Evolutionary conservation across 2,113 vertebrate genomes (phyloP).

Genomic region (Elephas maximus): DNA sequence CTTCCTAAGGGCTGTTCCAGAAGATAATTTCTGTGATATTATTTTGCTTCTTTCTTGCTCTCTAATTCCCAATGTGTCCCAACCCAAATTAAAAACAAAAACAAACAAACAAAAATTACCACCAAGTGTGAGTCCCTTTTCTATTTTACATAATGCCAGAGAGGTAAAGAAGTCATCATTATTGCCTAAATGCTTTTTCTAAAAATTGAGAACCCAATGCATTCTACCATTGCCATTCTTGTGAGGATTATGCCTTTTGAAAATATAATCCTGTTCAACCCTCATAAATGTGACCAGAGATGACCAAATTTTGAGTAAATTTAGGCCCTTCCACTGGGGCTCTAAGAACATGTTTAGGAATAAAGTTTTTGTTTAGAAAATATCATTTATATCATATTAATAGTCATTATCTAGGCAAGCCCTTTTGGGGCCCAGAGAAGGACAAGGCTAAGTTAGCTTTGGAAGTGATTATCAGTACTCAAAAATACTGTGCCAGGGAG

Average conservation of each 20-base stretch:
- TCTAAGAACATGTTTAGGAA: background rate
- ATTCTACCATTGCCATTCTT: background rate
- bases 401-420: background rate
- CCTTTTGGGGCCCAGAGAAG: background rate
- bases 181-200: background rate
- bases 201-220: background rate
- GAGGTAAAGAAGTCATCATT: background rate
- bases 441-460: background rate
- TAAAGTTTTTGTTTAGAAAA: conserved; percentile 1
- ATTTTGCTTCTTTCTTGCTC: background rate
- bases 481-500: background rate
- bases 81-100: background rate
- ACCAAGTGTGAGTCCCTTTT: background rate
- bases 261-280: background rate
- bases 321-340: background rate
- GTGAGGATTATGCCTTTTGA: background rate
- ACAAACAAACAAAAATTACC: background rate
- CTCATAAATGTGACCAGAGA: background rate
- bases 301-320: background rate
- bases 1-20: background rate
- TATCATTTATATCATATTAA: background rate
- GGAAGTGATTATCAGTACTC: background rate
- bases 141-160: background rate
- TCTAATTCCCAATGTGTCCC: background rate
- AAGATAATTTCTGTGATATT: background rate